Base-by-base conservation (phyloP, 2,113 vertebrate genomes). In the Chunga burmeisteri region DNA sequence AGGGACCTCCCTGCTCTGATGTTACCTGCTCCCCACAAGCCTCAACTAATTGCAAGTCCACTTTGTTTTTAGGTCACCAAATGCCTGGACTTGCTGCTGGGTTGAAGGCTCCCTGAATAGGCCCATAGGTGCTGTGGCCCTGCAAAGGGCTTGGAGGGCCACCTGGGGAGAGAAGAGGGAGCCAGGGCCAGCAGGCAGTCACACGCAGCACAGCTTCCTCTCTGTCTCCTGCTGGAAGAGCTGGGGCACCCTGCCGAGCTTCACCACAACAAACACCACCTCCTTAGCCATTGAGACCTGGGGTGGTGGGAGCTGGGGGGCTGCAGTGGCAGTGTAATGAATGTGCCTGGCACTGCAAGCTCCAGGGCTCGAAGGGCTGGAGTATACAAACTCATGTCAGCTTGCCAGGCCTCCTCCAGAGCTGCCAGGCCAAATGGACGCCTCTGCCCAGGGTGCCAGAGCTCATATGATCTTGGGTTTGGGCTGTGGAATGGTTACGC, bases 161-260 rank as follows among this genome's bases (percentile, higher is more conserved):
- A 81, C 19, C 27, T 3, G 5, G 26, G 44, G 40, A 65, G 56
- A 58, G 14, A 20, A 75, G 46, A 68, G 18, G 46, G 53, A 38
- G 38, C 38, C 38, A 0, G 0, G 22, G 46, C 22, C 79, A 82
- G 32, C 1, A 2, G 34, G 27, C 36, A 58, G 77, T 8, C 0
- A 1, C 36, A 66, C 0, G 2, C 61, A 89, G 52, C 21, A 27
- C 1, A 1, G 62, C 29, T 53, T 53, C 34, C 38, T 47, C 62
- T 61, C 53, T 38, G 46, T 38, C 34, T 1, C 0, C 29, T 34
- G 55, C 55, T 10, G 6, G 47, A 23, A 68, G 11, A 61, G 40
- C 79, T 1, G 2, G 61, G 32, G 17, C 4, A 3, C 27, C 13
- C 55, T n/a, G 71, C 8, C 2, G 4, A n/a, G 55, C n/a, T 38